Base-by-base conservation (phyloP, 2,888 invertebrate genomes). In the Trilocha varians region DNA sequence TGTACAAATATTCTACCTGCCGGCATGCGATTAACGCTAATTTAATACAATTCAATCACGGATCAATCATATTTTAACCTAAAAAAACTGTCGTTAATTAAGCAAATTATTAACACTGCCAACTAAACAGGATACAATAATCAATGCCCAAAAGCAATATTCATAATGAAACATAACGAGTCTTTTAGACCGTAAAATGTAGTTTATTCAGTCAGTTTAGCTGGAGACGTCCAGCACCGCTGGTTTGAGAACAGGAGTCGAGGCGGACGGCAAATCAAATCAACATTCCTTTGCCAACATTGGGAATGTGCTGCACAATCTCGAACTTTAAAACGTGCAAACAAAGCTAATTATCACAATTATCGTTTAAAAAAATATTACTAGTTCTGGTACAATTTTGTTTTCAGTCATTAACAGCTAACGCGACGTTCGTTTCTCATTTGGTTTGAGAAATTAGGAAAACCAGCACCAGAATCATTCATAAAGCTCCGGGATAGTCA, bases 1-100 rank as follows among this genome's bases (percentile, higher is more conserved):
- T 80, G 79, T 82, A 82, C 80, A 82, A 76, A 78, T 78, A 70
- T 59, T 62, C 70, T 75, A 75, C 60, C 25, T 73, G 76, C 71
- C 65, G 62, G 70, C 73, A 70, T 56, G 68, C 65, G 54, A 62
- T 57, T 62, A 57, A 51, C 46, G 46, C 57, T 62, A 55, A 49
- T 48, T 47, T 44, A 59, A 9, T 25, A 3, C 25, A 25, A 25
- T 25, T 25, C 11, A 25, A 25, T 25, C 25, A 25, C 25, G 6
- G 25, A 44, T 39, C 43, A 13, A 34, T 34, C n/a, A 34, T 34
- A 13, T 14, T 13, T 34, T 13, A 18, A 25, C 25, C 25, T 25
- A 25, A 6, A 9, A 11, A 11, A 25, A 6, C 8, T 9, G 25
- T 25, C 25, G 11, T 25, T 25, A 25, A 18, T 18, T 18, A 18